Conservation (phyloP, 2,113 vertebrate genomes). For the Panthera tigris region DNA sequence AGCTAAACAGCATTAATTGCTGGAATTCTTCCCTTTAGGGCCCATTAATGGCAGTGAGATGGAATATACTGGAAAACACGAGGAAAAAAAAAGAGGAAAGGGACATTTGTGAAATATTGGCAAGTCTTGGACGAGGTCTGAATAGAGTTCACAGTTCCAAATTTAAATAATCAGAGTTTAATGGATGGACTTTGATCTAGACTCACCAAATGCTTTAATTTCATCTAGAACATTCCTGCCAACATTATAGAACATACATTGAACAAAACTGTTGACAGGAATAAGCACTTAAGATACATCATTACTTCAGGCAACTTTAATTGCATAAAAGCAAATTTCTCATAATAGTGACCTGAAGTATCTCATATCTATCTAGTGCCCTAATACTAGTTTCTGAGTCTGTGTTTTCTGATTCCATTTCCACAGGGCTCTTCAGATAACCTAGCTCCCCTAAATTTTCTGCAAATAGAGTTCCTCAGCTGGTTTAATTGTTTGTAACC, state of each 20-base stretch:
- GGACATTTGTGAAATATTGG: neutral
- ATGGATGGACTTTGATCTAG: neutral
- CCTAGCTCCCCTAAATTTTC: neutral
- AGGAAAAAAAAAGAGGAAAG: neutral
- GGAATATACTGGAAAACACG: neutral
- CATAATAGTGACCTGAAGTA: neutral
- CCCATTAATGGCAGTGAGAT: neutral
- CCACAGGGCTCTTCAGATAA: neutral
- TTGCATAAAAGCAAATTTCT: neutral
- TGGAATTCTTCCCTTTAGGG: neutral
- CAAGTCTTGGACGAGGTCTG: neutral
- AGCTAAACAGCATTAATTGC: neutral
- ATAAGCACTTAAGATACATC: conserved; percentile 26
- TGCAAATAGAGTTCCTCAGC: neutral
- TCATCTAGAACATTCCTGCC: neutral
- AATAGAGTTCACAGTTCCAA: neutral
- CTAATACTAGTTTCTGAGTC: neutral
- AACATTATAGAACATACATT: neutral
- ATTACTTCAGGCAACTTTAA: neutral
- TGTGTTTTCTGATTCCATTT: neutral
- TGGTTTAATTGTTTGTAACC: neutral
- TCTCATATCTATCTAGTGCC: neutral
- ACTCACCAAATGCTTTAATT: neutral
- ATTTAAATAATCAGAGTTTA: conserved; percentile 14
- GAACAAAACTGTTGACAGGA: neutral